Percentiles rank a stretch among this genome's conserved stretches.
phyloP scores from a whole-genome alignment of 2,797 vertebrate species.

The Gouania willdenowi region DNA sequence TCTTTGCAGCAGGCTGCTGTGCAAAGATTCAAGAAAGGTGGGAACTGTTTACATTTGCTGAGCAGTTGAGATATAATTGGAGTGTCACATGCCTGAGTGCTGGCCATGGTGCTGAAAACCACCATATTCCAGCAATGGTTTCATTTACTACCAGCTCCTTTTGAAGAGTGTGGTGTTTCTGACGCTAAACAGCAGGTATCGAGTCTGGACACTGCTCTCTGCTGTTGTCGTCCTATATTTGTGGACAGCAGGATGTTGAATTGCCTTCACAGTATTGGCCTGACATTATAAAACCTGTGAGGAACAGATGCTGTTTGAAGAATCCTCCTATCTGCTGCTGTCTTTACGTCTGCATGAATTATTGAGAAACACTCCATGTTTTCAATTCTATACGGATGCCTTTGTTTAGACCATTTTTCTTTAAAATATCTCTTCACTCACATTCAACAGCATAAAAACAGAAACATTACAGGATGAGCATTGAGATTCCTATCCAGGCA shows the following conservation, averaged over 20 bases:
- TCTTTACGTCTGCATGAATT: background rate
- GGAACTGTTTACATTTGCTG: constrained; percentile 1
- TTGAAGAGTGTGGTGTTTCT: background rate
- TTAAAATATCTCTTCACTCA: no score
- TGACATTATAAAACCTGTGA: constrained; percentile 21
- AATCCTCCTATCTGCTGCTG: background rate
- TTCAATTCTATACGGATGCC: no score
- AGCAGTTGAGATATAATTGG: background rate
- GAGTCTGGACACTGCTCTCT: background rate
- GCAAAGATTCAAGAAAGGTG: no score
- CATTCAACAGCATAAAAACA: no score
- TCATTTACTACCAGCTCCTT: constrained; percentile 1
- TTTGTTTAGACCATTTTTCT: no score
- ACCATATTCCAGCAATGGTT: constrained; percentile 2
- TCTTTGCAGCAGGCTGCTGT: no score
- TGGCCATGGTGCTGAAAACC: constrained; percentile 29
- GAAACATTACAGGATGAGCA: no score
- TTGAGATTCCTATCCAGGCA: no score
- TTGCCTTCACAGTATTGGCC: constrained; percentile 1
- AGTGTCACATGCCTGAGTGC: background rate
- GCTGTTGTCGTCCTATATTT: background rate
- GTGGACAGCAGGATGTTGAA: constrained; percentile 12
- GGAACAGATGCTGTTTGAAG: background rate
- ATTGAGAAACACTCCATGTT: no score
- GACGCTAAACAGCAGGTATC: constrained; percentile 4